Evolutionary conservation across 2,113 vertebrate species (phyloP), one percentile per base, ranked within the genome.

Genomic region (Glaucomys volans): DNA sequence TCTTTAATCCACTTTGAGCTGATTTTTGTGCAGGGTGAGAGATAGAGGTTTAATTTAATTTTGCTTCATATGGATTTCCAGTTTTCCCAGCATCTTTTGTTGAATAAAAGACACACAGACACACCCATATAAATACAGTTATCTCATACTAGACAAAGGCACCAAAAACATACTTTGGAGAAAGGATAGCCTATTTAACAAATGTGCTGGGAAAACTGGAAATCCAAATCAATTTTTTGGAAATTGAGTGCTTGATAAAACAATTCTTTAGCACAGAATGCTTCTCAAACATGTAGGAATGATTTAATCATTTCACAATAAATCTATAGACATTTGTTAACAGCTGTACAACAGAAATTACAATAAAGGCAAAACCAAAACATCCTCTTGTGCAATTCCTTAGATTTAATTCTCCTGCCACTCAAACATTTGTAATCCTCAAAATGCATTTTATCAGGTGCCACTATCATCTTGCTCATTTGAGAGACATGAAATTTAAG

Each of bases 181-280:
- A 47, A 47, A 47, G 9, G 44, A 47, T 47, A 47, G 44, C 44
- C 44, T 47, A 47, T 47, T 47, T 47, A 47, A 47, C 44, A 47
- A 47, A 47, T 47, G 44, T 47, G 44, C 44, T 47, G 44, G 44
- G 9, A 47, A 47, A 47, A 47, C 44, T 47, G 44, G 44, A 47
- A 47, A 92, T 83, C n/a, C 12, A 93, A 67, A 84, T 22, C 22
- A 87, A 64, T 88, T 8, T 32, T 80, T 50, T 40, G 10, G 18
- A 95, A 80, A 93, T 32, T 42, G 44, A 89, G 59, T 79, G 40
- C 8, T 84, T 85, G 17, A 54, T 44, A 80, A 93, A 90, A 83
- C 26, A 74, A 8, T 12, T 96, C 16, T 82, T 75, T 17, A 54
- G 11, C 42, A 14, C 8, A 93, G 66, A 95, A 71, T 75, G 16